Evolutionary conservation across 1,140 invertebrate species (phyloP), one percentile per base, ranked within the genome.

Genomic region (Hyphantria cunea): DNA sequence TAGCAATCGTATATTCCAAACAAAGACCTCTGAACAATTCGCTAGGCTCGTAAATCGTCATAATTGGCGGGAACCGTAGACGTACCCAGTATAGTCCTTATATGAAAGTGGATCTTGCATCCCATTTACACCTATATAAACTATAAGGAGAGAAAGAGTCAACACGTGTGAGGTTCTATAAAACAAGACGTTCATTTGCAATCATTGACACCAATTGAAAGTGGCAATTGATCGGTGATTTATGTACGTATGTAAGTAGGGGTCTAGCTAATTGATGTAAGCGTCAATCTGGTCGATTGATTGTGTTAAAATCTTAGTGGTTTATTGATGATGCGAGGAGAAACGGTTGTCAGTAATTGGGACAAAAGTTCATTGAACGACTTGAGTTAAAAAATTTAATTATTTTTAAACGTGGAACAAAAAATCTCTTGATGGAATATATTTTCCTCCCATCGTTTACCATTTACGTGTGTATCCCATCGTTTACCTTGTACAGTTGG

Each of bases 61-160:
- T 84, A 84, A 84, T 81, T 84, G 78, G 79, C 77, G 65, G 50
- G 67, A 70, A 64, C 60, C 64, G 66, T 53, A 70, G 66, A 68
- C 64, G 42, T 54, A 55, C 48, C 41, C 52, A 25, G 11, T 44
- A 44, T 55, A 55, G 41, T 8, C 39, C 52, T 44, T 55, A 55
- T 17, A 55, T 45, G 52, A n/a, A 8, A 17, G 37, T 42, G 34
- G 41, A 32, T 14, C 39, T 2, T 33, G 11, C 52, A 9, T 55
- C 52, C 39, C 12, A 0, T 37, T 55, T 41, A 44, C 41, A 31
- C 52, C 3, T 14, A 33, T 12, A 44, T 7, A 33, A 55, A 58
- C 25, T 42, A 12, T 17, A 39, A 25, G 11, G 50, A 50, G 58
- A 37, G 42, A 59, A 68, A 50, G 52, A 33, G 41, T 32, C 6